Percentiles rank a stretch among this genome's conserved stretches.
Evolutionary conservation across 2,888 invertebrate species (phyloP).

Genomic region (Euproctis similis): DNA sequence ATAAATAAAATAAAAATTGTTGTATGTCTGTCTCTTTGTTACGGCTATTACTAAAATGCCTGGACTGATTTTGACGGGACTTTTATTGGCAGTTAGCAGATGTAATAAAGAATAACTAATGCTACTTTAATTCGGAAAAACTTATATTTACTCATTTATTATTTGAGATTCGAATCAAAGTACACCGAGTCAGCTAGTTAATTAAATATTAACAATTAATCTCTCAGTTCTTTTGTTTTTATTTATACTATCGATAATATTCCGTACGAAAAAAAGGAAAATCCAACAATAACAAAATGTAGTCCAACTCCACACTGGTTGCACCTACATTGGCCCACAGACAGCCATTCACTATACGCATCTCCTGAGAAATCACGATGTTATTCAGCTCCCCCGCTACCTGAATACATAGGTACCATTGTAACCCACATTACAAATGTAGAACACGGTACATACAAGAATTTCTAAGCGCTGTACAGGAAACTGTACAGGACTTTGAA

Average conservation of each 20-base stretch:
- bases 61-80: too few relatives aligned
- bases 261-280: not conserved
- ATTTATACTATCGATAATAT: not conserved
- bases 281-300: constrained; percentile 1
- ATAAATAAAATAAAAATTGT: too few relatives aligned
- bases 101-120: too few relatives aligned
- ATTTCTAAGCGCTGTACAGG: constrained; percentile 15
- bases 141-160: too few relatives aligned
- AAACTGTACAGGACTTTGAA: constrained; percentile 9
- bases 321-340: constrained; percentile 37
- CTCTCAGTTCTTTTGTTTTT: too few relatives aligned
- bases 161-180: too few relatives aligned
- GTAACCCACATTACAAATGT: constrained; percentile 27
- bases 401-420: constrained; percentile 34
- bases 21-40: too few relatives aligned
- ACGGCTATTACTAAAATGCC: too few relatives aligned
- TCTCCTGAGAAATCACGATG: constrained; percentile 49
- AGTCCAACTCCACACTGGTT: constrained; percentile 14
- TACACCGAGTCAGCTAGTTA: too few relatives aligned
- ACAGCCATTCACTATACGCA: constrained; percentile 39
- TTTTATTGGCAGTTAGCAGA: too few relatives aligned
- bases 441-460: constrained; percentile 23
- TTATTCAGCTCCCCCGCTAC: constrained; percentile 34
- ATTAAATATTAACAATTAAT: not conserved
- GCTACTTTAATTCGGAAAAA: too few relatives aligned